Evolutionary conservation across 2,113 vertebrate species (phyloP).

Genomic region (Clarias gariepinus): DNA sequence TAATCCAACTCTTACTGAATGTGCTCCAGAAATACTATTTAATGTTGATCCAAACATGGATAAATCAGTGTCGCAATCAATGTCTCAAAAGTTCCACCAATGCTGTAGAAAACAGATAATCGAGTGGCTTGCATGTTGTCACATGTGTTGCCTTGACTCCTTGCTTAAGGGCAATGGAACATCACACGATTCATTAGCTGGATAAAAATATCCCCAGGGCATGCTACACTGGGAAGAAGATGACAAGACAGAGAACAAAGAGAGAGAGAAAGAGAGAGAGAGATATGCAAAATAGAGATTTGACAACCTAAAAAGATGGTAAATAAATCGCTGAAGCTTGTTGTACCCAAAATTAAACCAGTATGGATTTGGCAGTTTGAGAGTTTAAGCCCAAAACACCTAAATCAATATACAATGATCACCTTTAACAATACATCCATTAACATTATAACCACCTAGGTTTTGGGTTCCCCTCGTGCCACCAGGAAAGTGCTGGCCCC

Average conservation of each 20-base stretch:
- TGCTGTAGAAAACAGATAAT: background rate
- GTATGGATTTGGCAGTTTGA: background rate
- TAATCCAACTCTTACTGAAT: background rate
- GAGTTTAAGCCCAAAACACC: background rate
- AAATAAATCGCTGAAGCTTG: background rate
- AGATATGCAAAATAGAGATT: background rate
- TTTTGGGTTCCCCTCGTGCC: too few relatives aligned
- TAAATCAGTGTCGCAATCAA: background rate
- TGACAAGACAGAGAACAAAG: slow-evolving; percentile 38
- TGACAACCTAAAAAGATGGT: background rate
- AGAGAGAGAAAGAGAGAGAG: slow-evolving; percentile 23
- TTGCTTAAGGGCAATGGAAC: slow-evolving; percentile 48
- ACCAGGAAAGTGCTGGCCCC: too few relatives aligned
- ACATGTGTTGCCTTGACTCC: slow-evolving; percentile 44
- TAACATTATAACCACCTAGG: too few relatives aligned
- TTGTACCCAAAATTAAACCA: background rate
- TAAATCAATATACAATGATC: background rate
- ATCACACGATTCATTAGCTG: slow-evolving; percentile 53
- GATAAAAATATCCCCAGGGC: slow-evolving; percentile 50
- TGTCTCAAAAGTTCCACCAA: background rate
- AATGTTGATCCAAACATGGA: background rate
- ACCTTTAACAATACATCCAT: too few relatives aligned
- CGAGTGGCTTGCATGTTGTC: slow-evolving; percentile 39
- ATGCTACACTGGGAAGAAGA: slow-evolving; percentile 31
- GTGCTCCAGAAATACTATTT: background rate